A percentile compares a stretch with the other conserved stretches of the same genome.
These are phyloP conservation scores for Antheraea yamamai DNA, from an alignment of 2,888 invertebrate genomes.

Conservation along the genomic window DNA sequence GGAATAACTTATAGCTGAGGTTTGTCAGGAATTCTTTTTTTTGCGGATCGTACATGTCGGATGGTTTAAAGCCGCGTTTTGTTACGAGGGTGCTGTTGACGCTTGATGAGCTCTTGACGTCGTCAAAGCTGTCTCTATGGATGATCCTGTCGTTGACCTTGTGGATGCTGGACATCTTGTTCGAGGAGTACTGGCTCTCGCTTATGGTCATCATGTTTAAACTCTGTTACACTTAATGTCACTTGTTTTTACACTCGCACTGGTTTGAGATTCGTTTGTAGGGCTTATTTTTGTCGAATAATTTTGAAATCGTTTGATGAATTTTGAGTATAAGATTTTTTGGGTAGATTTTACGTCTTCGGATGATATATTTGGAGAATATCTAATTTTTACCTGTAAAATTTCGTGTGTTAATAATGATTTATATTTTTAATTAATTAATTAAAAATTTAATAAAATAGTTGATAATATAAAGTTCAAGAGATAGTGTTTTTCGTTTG, in stretches of 20 bases:
- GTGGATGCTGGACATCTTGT: conserved; percentile 77
- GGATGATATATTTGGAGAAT: not conserved
- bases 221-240: conserved; percentile 24
- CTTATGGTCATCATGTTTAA: conserved; percentile 76
- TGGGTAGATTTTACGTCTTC: not conserved
- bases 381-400: not conserved
- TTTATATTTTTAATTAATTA: too few relatives aligned
- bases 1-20: conserved; percentile 91
- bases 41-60: conserved; percentile 90
- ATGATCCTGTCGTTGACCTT: conserved; percentile 75
- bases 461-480: too few relatives aligned
- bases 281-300: not conserved
- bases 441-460: too few relatives aligned
- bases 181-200: conserved; percentile 78
- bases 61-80: conserved; percentile 91
- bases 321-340: not conserved
- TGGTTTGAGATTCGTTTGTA: not conserved
- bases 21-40: conserved; percentile 91
- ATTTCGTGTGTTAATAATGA: not conserved
- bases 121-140: conserved; percentile 74
- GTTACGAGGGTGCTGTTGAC: conserved; percentile 85
- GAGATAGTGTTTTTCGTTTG: too few relatives aligned
- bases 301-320: not conserved
- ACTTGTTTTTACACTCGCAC: conserved; percentile 23
- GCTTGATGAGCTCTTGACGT: conserved; percentile 74